phyloP scores from a whole-genome alignment of 1,140 invertebrate genomes.

The Antheraea pernyi region DNA sequence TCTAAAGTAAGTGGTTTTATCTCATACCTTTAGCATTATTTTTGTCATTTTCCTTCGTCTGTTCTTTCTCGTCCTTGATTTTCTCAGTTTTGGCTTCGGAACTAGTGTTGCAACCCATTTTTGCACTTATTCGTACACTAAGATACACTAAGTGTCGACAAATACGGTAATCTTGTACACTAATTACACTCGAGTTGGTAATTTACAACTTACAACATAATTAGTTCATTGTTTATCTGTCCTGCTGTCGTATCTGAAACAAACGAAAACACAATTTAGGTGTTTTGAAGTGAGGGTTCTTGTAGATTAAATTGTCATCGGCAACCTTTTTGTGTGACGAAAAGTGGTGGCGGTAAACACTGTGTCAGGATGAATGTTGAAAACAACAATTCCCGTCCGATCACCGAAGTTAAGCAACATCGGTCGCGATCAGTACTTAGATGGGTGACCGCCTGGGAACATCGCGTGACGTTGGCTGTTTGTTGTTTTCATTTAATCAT shows the following conservation, averaged over 20 bases:
- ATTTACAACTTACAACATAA: neutral
- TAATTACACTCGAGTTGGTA: neutral
- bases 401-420: no score
- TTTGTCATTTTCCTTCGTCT: neutral
- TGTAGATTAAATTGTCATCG: no score
- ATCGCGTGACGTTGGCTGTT: no score
- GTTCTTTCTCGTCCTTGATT: slow-evolving; percentile 9
- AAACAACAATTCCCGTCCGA: no score
- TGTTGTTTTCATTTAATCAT: no score
- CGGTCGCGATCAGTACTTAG: no score
- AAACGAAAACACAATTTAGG: neutral
- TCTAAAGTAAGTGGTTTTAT: neutral
- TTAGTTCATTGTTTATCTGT: neutral
- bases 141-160: neutral
- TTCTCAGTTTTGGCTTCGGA: slow-evolving; percentile 10
- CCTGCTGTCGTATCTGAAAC: neutral
- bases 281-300: no score
- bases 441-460: no score
- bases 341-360: no score
- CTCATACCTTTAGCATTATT: slow-evolving; percentile 11
- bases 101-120: slow-evolving; percentile 18
- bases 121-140: slow-evolving; percentile 3
- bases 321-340: no score
- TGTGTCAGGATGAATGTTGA: no score
- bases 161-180: neutral